Conservation (phyloP, 2,888 invertebrate genomes). For the Cephus rjabovi region DNA sequence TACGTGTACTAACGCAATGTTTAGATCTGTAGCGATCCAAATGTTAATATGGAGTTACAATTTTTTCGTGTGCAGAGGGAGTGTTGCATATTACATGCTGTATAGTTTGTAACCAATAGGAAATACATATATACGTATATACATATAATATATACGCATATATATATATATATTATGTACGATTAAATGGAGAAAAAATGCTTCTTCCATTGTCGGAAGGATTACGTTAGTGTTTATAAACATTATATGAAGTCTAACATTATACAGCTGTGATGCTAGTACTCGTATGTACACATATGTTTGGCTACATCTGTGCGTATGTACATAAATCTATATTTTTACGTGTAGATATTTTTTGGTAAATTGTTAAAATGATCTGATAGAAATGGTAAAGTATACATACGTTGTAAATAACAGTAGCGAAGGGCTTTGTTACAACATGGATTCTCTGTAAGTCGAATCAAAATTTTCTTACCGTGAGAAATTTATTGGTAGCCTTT, state of each 20-base stretch:
- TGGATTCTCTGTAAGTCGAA: constrained; percentile 21
- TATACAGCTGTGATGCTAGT: neutral
- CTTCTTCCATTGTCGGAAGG: constrained; percentile 12
- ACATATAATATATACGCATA: constrained; percentile 3
- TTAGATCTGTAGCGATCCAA: constrained; percentile 15
- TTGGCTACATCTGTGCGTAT: constrained; percentile 28
- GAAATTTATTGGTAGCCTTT: constrained; percentile 10
- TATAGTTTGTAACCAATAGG: neutral
- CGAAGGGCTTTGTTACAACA: constrained; percentile 24
- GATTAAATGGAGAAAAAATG: constrained; percentile 4
- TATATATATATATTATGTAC: constrained; percentile 10
- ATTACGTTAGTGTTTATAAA: constrained; percentile 30
- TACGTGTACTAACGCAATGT: constrained; percentile 13
- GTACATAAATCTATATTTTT: constrained; percentile 52
- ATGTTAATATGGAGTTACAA: constrained; percentile 15
- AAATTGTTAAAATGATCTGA: constrained; percentile 50
- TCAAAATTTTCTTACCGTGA: constrained; percentile 32
- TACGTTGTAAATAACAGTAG: constrained; percentile 38
- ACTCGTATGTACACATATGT: constrained; percentile 18
- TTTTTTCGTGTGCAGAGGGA: constrained; percentile 14
- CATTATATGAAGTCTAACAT: neutral
- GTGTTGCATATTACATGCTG: constrained; percentile 15
- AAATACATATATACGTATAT: neutral
- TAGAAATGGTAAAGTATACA: constrained; percentile 16
- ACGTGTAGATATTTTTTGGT: constrained; percentile 63